Base-by-base conservation (phyloP, 2,113 vertebrate genomes). In the Ophiodon elongatus region DNA sequence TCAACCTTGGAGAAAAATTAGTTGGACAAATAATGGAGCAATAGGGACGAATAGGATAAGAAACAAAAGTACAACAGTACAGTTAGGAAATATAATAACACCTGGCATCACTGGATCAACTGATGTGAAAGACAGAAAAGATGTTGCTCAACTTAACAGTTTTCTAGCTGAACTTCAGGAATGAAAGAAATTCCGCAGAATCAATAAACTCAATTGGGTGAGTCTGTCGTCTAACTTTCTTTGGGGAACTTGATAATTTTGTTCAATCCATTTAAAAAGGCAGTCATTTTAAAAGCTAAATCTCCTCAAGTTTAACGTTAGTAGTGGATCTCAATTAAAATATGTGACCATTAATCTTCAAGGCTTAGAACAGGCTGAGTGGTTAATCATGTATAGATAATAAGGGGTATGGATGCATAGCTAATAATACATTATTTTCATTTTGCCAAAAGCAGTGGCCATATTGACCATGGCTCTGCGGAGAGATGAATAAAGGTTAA, bases 401-500 rank as follows among this genome's bases (percentile, higher is more conserved):
- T 62, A 33, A 45, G 13, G 33, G 25, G 13, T 64, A 25, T 66
- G 37, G 33, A 39, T 50, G 35, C 27, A 43, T 13, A 52, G 23
- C 7, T 41, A 43, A 57, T 43, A n/a, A 57, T 8, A 10, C 11
- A n/a, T 31, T 21, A 5, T 50, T 50, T 57, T 31, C 6, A 35
- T 52, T 39, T 33, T 54, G 15, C 54, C 54, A 23, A 63, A 71
- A 43, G 33, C 77, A n/a, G 54, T 9, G 69, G 37, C 39, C 47
- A 57, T 15, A 31, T 11, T 39, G 52, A 68, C 41, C 10, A 31
- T 37, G 41, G 35, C 64, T 52, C 52, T 76, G 52, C 23, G 47
- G 39, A 78, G 77, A 71, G 15, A 39, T 11, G 9, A 67, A 43
- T 17, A 50, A 21, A 67, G 68, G 19, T 76, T 63, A 73, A 52